phyloP scores from a whole-genome alignment of 2,797 vertebrate genomes.

The Heterohyrax brucei region DNA sequence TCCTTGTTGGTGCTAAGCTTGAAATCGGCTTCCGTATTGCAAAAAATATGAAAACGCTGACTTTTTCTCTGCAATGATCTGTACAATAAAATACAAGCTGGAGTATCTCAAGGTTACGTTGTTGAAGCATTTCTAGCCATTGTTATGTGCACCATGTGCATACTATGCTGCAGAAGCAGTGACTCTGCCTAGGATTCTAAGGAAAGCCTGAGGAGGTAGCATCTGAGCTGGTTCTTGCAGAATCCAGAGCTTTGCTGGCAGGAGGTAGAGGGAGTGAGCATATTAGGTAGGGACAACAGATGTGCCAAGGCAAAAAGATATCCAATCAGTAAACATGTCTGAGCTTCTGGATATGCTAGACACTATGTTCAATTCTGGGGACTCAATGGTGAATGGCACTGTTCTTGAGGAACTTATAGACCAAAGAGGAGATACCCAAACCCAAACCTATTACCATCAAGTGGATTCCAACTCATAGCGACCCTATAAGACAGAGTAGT shows the following conservation, averaged over 20 bases:
- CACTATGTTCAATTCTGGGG: background rate
- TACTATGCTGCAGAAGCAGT: background rate
- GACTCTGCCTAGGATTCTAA: background rate
- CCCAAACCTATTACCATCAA: no score
- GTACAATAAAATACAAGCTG: background rate
- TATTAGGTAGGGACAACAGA: background rate
- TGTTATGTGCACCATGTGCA: background rate
- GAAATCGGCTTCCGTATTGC: background rate
- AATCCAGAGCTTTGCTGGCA: background rate
- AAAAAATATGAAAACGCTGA: background rate
- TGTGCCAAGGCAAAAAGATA: background rate
- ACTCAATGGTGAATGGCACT: background rate
- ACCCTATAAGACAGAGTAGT: no score
- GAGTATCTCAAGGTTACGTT: background rate
- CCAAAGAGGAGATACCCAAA: background rate
- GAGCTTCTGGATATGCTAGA: background rate
- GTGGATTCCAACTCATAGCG: no score
- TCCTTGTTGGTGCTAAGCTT: background rate
- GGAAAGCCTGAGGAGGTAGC: background rate
- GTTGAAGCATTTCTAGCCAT: background rate
- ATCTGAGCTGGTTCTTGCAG: background rate
- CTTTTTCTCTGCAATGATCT: background rate
- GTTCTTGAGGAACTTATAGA: background rate
- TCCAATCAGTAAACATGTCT: background rate
- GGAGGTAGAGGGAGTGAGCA: background rate